phyloP scores from a whole-genome alignment of 2,888 invertebrate species.

The Phalera bucephala region DNA sequence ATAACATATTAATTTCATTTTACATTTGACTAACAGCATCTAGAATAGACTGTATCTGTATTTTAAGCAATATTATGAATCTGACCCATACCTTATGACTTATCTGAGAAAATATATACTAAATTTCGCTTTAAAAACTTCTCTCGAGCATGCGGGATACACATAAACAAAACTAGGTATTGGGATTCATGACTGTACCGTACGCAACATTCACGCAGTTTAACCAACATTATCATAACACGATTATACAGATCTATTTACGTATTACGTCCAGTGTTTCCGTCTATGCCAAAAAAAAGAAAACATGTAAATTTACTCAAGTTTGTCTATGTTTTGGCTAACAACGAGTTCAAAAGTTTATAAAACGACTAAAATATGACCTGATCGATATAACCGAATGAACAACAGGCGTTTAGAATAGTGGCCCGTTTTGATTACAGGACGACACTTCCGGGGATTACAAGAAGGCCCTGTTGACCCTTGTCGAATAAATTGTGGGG shows the following conservation, averaged over 20 bases:
- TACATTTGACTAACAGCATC: constrained; percentile 28
- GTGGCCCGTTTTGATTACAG: constrained; percentile 85
- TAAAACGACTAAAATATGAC: constrained; percentile 15
- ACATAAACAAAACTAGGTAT: constrained; percentile 9
- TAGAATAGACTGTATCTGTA: constrained; percentile 9
- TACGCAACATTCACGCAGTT: constrained; percentile 13
- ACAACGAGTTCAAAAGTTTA: not conserved
- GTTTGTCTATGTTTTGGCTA: constrained; percentile 1
- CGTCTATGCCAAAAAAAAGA: not conserved
- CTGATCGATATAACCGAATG: constrained; percentile 6
- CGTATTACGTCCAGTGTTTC: not conserved
- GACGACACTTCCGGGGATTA: constrained; percentile 97
- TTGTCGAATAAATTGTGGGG: constrained; percentile 85
- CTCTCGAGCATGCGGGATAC: constrained; percentile 24
- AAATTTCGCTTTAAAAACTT: constrained; percentile 23
- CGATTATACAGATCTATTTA: constrained; percentile 64
- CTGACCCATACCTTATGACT: constrained; percentile 32
- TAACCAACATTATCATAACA: constrained; percentile 24
- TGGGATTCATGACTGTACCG: constrained; percentile 14
- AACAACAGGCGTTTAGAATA: constrained; percentile 51
- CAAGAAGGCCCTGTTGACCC: constrained; percentile 93
- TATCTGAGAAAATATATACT: constrained; percentile 8
- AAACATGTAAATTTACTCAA: too few species aligned
- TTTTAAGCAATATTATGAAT: constrained; percentile 16
- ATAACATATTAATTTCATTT: constrained; percentile 6